A percentile compares a stretch with the other conserved stretches of the same genome.
These are phyloP conservation scores for Fulica atra DNA, from an alignment of 2,113 vertebrate species.

Conservation along the genomic window DNA sequence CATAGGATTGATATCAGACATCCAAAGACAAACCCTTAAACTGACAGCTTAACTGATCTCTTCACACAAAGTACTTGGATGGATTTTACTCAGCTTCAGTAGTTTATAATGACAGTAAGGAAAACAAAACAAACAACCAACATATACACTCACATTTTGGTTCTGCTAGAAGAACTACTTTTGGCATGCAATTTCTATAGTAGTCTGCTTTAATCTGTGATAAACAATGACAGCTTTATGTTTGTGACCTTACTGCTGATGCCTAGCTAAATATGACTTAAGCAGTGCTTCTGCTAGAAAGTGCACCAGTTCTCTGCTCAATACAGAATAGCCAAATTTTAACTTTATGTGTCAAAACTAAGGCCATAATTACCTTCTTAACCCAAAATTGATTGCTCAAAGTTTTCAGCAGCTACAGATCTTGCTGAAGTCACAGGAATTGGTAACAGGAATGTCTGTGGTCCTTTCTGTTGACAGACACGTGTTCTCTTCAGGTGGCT, in stretches of 20 bases:
- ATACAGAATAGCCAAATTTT: neutral
- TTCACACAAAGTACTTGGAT: neutral
- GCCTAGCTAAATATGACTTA: neutral
- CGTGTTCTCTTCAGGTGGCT: neutral
- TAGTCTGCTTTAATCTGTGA: neutral
- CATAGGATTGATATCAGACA: neutral
- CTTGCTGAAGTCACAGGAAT: neutral
- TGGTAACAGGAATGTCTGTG: neutral
- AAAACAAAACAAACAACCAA: neutral
- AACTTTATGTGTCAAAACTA: neutral
- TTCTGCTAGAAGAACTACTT: neutral
- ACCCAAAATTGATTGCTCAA: neutral
- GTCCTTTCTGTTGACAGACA: neutral
- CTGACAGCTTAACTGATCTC: neutral
- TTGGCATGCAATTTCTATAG: neutral
- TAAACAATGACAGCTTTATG: neutral
- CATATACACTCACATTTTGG: neutral
- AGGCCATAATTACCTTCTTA: neutral
- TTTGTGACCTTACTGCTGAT: neutral
- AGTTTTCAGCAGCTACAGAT: neutral
- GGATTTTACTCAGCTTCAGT: slow-evolving; percentile 4
- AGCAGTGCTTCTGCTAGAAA: neutral
- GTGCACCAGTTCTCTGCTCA: neutral
- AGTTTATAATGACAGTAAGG: neutral
- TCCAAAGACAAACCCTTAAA: neutral